A percentile compares a stretch with the other conserved stretches of the same genome.
Conservation (phyloP, 1,140 invertebrate species). For the Hetaerina americana region DNA sequence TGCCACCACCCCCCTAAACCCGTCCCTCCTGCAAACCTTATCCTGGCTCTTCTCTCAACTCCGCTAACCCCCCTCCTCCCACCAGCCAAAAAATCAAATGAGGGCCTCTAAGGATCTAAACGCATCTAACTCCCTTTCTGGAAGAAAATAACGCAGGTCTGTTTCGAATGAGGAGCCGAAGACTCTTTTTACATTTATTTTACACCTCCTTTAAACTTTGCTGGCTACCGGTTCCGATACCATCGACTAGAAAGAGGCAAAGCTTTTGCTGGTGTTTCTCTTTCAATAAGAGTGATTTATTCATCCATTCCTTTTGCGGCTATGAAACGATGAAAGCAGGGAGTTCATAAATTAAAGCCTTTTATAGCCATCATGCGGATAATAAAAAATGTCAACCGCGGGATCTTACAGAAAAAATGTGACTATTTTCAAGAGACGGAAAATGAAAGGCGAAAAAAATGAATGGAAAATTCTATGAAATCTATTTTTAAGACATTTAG, state of each 20-base stretch:
- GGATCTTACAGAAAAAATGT: no score
- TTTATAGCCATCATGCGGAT: conserved; percentile 11
- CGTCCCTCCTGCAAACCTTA: background rate
- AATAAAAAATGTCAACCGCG: no score
- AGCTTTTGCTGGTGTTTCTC: background rate
- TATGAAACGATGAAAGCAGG: background rate
- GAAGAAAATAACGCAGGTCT: no score
- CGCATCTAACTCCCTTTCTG: no score
- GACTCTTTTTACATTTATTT: background rate
- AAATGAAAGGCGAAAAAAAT: no score
- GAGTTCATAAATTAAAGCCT: conserved; percentile 12
- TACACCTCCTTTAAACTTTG: no score
- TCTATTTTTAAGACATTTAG: no score
- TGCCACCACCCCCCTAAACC: no score
- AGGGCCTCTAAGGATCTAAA: no score
- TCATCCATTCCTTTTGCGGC: background rate
- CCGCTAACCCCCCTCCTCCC: background rate
- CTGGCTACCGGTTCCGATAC: background rate
- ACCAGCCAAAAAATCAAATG: no score
- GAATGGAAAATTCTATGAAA: no score
- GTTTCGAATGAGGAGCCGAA: background rate
- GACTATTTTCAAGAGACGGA: no score
- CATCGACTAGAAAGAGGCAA: background rate
- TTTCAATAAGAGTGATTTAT: background rate
- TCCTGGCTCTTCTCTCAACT: background rate